A percentile compares a stretch with the other conserved stretches of the same genome.
phyloP scores from a whole-genome alignment of 2,113 vertebrate species.

The Nibea albiflora region DNA sequence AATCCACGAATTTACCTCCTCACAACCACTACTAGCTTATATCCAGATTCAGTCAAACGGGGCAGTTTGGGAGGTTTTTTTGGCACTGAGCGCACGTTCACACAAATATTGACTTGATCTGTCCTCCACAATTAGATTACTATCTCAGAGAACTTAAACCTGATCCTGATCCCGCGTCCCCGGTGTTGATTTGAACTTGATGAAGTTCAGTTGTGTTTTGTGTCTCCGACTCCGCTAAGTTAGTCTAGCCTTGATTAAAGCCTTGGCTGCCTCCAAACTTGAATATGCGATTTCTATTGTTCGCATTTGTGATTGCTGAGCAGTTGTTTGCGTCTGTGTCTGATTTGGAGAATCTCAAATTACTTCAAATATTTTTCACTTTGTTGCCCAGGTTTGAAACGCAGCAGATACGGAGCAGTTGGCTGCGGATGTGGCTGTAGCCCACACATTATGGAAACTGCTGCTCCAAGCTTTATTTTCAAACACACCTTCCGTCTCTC shows the following conservation, averaged over 20 bases:
- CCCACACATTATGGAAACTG: conserved; percentile 22
- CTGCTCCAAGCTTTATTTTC: conserved; percentile 31
- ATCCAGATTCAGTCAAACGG: not conserved
- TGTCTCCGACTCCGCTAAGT: not conserved
- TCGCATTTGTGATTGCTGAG: conserved; percentile 16
- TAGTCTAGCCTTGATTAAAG: conserved; percentile 20
- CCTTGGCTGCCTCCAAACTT: not conserved
- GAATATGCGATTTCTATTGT: not conserved
- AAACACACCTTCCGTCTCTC: conserved; percentile 23
- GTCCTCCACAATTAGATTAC: not conserved
- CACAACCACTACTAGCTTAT: not conserved
- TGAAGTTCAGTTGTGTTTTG: conserved; percentile 12
- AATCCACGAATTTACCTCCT: not conserved
- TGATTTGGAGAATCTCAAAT: conserved; percentile 20
- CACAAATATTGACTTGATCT: conserved; percentile 15
- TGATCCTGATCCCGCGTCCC: not conserved
- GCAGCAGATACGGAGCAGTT: conserved; percentile 6
- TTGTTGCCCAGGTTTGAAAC: conserved; percentile 13
- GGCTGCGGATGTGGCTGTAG: not conserved
- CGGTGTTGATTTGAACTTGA: conserved; percentile 10
- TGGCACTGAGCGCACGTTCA: not conserved
- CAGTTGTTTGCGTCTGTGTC: conserved; percentile 20
- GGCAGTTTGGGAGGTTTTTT: not conserved
- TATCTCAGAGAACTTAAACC: not conserved
- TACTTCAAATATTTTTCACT: conserved; percentile 5